Evolutionary conservation across 2,797 vertebrate species (phyloP), one percentile per base, ranked within the genome.

Genomic region (Chiloscyllium punctatum): DNA sequence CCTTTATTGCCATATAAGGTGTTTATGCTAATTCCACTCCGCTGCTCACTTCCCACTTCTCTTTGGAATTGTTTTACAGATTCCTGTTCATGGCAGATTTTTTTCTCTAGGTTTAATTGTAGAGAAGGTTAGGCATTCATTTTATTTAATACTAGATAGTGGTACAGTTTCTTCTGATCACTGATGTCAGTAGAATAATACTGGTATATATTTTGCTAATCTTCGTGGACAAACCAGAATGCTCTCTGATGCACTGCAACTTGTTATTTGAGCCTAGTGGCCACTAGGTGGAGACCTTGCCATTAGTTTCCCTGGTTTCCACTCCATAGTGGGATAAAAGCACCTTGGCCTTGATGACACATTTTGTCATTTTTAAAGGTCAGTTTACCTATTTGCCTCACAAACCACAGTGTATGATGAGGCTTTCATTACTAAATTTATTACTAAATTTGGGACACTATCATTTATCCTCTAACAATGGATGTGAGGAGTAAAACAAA

Each of bases 281-380:
- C 94, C 94, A 95, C 94, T 9, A 77, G 94, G 27, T 77, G 71
- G 94, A 21, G 27, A 95, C 30, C 15, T 95, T 95, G 48, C 30
- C 48, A 95, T 53, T 94, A 18, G 25, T 94, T 94, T 94, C 18
- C 27, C 87, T 11, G 3, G 53, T 62, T 90, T 15, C 9, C 53
- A 16, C 53, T 62, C 62, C 25, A 37, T 66, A 62, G n/a, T 66
- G 37, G 23, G 33, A 37, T 91, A 62, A 33, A 79, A 68, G 62
- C 33, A 37, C 68, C 68, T 91, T 66, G 66, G 6, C 23, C 9
- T 91, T 23, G 88, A 37, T 91, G 37, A 37, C 88, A 91, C 25
- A 90, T 53, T 90, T n/a, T 66, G 33, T n/a, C 33, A 33, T 88
- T 88, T 88, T 88, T 18, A 88, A 88, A 68, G 62, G n/a, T 33